Evolutionary conservation across 2,888 invertebrate genomes (phyloP).

Genomic region (Orthosia incerta): DNA sequence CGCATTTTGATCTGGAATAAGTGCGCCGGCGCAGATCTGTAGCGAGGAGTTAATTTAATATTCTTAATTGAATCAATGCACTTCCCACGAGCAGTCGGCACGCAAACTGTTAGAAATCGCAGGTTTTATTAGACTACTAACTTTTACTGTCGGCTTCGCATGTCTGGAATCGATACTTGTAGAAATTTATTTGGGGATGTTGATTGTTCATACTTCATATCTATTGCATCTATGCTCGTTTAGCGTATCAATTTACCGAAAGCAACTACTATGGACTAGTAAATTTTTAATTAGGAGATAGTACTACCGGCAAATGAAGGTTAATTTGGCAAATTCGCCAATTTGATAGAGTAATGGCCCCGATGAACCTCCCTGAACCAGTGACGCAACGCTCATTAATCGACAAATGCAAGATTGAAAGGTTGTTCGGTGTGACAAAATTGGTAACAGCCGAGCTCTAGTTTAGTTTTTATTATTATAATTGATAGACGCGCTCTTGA

Average conservation of each 20-base stretch:
- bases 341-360: background rate
- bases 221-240: background rate
- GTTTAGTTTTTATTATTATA: no score
- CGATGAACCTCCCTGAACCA: background rate
- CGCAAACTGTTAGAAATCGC: conserved; percentile 70
- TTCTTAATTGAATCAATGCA: conserved; percentile 81
- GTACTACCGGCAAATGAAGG: background rate
- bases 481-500: no score
- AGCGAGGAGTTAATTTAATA: conserved; percentile 78
- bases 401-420: background rate
- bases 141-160: conserved; percentile 13
- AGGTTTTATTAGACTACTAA: conserved; percentile 51
- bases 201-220: conserved; percentile 2
- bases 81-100: conserved; percentile 78
- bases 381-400: background rate
- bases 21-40: conserved; percentile 66
- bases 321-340: conserved; percentile 1
- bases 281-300: background rate
- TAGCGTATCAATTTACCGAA: background rate
- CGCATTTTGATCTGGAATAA: conserved; percentile 75
- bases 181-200: conserved; percentile 2
- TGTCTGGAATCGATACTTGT: background rate
- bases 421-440: background rate
- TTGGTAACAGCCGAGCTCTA: background rate
- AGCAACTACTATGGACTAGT: background rate